Evolutionary conservation across 2,113 vertebrate genomes (phyloP).

Genomic region (Patagioenas fasciata): DNA sequence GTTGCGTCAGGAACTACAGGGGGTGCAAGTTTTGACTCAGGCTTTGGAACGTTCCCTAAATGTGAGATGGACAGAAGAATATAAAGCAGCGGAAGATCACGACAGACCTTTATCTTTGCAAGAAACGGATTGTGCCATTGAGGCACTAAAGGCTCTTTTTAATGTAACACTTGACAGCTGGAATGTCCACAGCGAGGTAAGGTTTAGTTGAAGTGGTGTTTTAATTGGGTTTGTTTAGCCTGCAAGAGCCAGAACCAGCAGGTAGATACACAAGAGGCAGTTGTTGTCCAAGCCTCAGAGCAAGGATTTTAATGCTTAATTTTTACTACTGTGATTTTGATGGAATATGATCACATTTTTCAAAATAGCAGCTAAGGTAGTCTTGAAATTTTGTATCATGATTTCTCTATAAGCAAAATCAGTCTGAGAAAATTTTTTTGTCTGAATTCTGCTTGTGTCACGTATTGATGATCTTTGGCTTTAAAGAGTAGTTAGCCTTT

Average conservation of each 20-base stretch:
- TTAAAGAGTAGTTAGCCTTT: not conserved
- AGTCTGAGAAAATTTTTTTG: not conserved
- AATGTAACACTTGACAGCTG: slow-evolving; percentile 92
- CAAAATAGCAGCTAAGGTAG: not conserved
- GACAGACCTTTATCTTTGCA: slow-evolving; percentile 81
- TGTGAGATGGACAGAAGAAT: slow-evolving; percentile 88
- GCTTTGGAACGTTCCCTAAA: slow-evolving; percentile 90
- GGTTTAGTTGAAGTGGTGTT: slow-evolving; percentile 26
- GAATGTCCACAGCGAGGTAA: slow-evolving; percentile 88
- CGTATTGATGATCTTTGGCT: not conserved
- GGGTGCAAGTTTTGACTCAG: slow-evolving; percentile 85
- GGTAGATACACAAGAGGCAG: not conserved
- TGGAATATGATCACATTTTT: not conserved
- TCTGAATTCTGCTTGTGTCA: not conserved
- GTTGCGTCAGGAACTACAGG: slow-evolving; percentile 83
- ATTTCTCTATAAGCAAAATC: not conserved
- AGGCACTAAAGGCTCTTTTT: slow-evolving; percentile 94
- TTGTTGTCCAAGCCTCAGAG: not conserved
- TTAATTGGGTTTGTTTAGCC: not conserved
- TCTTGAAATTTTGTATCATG: not conserved
- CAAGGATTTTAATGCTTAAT: not conserved
- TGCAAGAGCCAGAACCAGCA: not conserved
- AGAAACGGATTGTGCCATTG: slow-evolving; percentile 89
- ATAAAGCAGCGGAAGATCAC: slow-evolving; percentile 80
- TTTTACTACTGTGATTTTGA: not conserved